phyloP scores from a whole-genome alignment of 2,888 invertebrate genomes.

The Cotesia congregata region DNA sequence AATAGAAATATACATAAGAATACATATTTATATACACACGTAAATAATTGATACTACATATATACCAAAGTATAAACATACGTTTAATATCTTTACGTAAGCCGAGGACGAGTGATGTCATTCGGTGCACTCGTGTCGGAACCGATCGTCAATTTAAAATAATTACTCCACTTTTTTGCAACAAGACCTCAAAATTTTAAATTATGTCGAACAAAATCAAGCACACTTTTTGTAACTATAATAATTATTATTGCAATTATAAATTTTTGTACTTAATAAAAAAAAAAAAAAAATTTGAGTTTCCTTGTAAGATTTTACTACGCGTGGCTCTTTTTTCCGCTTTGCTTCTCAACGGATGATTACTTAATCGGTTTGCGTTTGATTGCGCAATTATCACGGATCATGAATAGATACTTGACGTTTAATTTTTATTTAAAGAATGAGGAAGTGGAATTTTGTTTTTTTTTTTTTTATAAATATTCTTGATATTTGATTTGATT shows the following conservation, averaged over 20 bases:
- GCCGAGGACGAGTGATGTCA: slow-evolving; percentile 65
- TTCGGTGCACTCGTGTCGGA: slow-evolving; percentile 44
- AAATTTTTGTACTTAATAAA: too few relatives aligned
- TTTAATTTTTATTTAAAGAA: neutral
- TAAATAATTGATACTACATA: neutral
- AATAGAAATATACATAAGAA: neutral
- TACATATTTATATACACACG: neutral
- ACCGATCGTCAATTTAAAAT: slow-evolving; percentile 34
- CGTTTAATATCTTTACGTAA: slow-evolving; percentile 58
- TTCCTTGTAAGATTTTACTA: neutral
- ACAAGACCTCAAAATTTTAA: neutral
- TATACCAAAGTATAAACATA: slow-evolving; percentile 13
- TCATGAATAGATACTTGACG: neutral
- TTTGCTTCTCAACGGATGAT: neutral
- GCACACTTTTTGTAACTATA: too few relatives aligned
- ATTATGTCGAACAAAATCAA: too few relatives aligned
- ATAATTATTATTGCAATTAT: too few relatives aligned
- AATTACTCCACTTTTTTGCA: neutral
- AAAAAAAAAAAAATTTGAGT: too few relatives aligned
- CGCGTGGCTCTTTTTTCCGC: slow-evolving; percentile 18
- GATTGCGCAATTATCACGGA: slow-evolving; percentile 17
- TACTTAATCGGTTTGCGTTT: slow-evolving; percentile 24
- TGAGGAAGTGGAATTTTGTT: neutral
- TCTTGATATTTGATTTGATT: too few relatives aligned
- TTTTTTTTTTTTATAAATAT: too few relatives aligned